A percentile compares a stretch with the other conserved stretches of the same genome.
Conservation (phyloP, 2,888 invertebrate species). For the Lutraria lutraria region DNA sequence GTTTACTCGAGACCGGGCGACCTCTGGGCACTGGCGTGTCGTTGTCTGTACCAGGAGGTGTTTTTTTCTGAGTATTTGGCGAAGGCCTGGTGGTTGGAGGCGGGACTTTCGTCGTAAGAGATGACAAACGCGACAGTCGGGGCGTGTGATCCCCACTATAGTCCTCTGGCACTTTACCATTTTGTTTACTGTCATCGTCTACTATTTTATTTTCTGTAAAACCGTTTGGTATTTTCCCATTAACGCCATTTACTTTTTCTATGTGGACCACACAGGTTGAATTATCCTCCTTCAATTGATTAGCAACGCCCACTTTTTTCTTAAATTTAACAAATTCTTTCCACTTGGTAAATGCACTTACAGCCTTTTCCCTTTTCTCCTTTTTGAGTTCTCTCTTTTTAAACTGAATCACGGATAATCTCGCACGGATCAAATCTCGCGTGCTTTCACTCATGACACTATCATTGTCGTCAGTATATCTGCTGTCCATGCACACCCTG, state of each 20-base stretch:
- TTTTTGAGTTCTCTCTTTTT: slow-evolving; percentile 59
- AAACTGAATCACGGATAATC: slow-evolving; percentile 71
- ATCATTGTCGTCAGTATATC: slow-evolving; percentile 75
- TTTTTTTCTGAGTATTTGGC: not conserved
- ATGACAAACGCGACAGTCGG: slow-evolving; percentile 13
- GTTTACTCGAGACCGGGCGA: slow-evolving; percentile 55
- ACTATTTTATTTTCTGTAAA: slow-evolving; percentile 13
- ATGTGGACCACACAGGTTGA: not conserved
- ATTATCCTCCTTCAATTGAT: not conserved
- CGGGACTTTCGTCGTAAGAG: not conserved
- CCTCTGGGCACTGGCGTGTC: slow-evolving; percentile 37
- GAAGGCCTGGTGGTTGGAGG: not conserved
- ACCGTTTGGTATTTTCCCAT: slow-evolving; percentile 20
- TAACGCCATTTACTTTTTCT: slow-evolving; percentile 8
- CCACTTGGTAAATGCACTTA: slow-evolving; percentile 47
- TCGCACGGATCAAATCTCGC: slow-evolving; percentile 69
- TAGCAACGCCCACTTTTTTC: slow-evolving; percentile 19
- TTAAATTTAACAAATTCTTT: slow-evolving; percentile 36
- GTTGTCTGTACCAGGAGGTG: not conserved
- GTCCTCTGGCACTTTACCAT: not conserved
- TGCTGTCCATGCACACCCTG: slow-evolving; percentile 74
- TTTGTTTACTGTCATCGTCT: slow-evolving; percentile 10
- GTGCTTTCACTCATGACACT: slow-evolving; percentile 80
- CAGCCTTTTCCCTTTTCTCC: slow-evolving; percentile 16
- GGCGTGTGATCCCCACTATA: not conserved